These are phyloP conservation scores for Lerema accius DNA, from an alignment of 1,140 invertebrate genomes.

Conservation along the genomic window DNA sequence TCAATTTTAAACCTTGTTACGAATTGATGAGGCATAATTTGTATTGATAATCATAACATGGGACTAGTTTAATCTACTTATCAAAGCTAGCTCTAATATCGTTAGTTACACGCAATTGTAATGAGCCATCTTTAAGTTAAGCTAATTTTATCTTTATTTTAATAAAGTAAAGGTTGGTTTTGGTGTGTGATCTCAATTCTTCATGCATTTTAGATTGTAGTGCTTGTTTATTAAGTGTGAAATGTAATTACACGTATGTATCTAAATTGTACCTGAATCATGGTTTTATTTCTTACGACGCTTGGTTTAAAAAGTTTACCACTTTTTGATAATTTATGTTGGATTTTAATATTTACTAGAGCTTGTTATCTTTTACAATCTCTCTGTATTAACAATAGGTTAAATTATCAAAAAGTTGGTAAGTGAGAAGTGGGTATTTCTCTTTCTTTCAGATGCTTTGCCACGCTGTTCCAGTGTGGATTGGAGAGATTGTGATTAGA, in stretches of 20 bases:
- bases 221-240: constrained; percentile 1
- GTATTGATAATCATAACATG: neutral
- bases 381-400: no score
- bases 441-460: no score
- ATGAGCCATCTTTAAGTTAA: neutral
- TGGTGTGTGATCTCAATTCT: neutral
- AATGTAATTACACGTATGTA: constrained; percentile 10
- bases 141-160: neutral
- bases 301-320: constrained; percentile 1
- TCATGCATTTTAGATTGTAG: constrained; percentile 2
- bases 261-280: neutral
- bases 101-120: constrained; percentile 4
- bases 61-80: neutral
- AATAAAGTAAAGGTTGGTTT: neutral
- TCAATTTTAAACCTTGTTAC: neutral
- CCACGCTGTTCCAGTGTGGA: no score
- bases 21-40: neutral
- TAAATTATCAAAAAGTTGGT: no score
- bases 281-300: neutral
- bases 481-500: no score
- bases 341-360: no score
- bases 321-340: no score
- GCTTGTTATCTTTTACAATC: no score
- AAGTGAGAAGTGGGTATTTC: no score
- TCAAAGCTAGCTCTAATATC: neutral